Evolutionary conservation across 2,797 vertebrate species (phyloP), one percentile per base, ranked within the genome.

Genomic region (Thalassophryne amazonica): DNA sequence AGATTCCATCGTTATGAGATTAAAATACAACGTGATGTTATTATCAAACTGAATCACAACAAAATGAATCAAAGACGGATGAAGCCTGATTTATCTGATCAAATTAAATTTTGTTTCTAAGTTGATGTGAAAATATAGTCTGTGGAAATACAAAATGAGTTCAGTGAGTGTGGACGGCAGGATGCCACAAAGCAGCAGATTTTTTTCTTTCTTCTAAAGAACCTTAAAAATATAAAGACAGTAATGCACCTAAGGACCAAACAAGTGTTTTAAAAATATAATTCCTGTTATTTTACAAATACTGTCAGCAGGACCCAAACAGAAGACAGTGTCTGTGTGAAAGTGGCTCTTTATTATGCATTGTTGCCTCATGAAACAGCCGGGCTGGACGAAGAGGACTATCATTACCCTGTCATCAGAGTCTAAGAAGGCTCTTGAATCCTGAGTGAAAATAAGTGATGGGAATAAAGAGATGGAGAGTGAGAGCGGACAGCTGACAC

Each of bases 301-400:
- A 61, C 54, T 1, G 4, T 31, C 18, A 45, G 31, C 31, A 18
- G 40, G 21, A 61, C 36, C 57, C 49, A 35, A 40, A 70, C 23
- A 40, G 51, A 52, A 61, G 48, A 31, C 53, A 58, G 40, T 33
- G 19, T 41, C 45, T 7, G 50, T 22, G 39, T 36, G 55, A 50
- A 73, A 76, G 80, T 78, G 23, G 61, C 39, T 33, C 31, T 29
- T 30, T 53, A 69, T 75, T 57, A 75, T 64, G 46, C 31, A 48
- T 46, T 38, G 40, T 27, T 54, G 12, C 49, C 13, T 5, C 7
- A 33, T 22, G 32, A 57, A 66, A 74, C 16, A 35, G 12, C 15
- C 21, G 14, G 13, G 11, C 46, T 38, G 47, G 30, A 51, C 37
- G 66, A 73, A 73, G 43, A 73, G 47, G 28, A 27, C 63, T 66